Evolutionary conservation across 2,888 invertebrate genomes (phyloP), one percentile per base, ranked within the genome.

Genomic region (Frankliniella intonsa): DNA sequence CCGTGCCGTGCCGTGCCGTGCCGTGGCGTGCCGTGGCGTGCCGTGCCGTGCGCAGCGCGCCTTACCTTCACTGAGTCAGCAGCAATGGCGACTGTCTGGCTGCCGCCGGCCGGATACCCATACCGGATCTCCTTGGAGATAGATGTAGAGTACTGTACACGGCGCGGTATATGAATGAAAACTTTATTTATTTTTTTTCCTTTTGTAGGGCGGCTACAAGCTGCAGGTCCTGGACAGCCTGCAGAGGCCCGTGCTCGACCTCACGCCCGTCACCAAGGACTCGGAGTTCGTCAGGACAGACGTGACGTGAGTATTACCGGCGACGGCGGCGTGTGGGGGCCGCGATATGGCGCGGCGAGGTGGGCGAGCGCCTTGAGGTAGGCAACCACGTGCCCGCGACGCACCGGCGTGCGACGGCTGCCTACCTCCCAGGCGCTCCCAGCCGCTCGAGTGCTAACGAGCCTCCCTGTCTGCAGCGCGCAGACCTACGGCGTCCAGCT

Each of bases 151-250:
- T 38, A 38, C 38, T 3, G 38, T 38, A 38, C 38, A 2, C 38
- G 38, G 38, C 5, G 38, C 38, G 38, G 38, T 38, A 38, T 38
- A 38, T 38, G 38, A 38, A 38, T 38, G 38, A 38, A 38, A 38
- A 38, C 38, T 5, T 5, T 38, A n/a, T n/a, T n/a, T n/a, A n/a
- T 69, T 22, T 69, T 22, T 69, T 11, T 69, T n/a, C 14, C 80
- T 80, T 55, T 62, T 10, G 25, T 88, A 97, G 97, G 98, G 98
- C 84, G 97, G 97, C 81, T 97, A 94, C 88, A 94, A 94, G 86
- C 89, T 98, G 83, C 94, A 97, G 87, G 91, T 98, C 82, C 89
- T 98, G 86, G 97, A 97, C 88, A 91, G 92, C 83, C 89, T 95
- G 84, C 96, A 97, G 87, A 90, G 96, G 85, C 95, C 95, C 12